phyloP scores from a whole-genome alignment of 2,797 vertebrate genomes.

The Coregonus sp. region DNA sequence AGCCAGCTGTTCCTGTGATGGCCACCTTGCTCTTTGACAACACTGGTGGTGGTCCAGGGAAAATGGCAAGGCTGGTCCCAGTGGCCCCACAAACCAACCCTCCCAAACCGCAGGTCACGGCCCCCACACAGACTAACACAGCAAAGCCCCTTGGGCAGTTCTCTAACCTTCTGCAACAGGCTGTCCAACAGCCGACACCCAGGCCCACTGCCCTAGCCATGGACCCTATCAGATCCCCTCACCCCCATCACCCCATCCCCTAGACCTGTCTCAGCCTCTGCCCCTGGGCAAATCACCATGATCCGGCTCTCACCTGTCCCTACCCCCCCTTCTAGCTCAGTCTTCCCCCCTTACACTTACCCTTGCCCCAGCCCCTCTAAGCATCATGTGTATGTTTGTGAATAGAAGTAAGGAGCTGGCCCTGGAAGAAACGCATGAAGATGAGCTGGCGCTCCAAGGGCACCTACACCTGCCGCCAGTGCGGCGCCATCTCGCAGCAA shows the following conservation, averaged over 20 bases:
- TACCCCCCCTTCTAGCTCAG: background rate
- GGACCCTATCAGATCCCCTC: background rate
- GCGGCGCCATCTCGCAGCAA: conserved; percentile 73
- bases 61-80: background rate
- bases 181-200: background rate
- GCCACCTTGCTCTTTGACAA: conserved; percentile 25
- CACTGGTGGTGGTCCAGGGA: background rate
- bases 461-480: conserved; percentile 73
- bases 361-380: conserved; percentile 10
- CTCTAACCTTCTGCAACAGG: background rate
- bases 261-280: background rate
- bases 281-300: background rate
- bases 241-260: background rate
- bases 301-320: background rate
- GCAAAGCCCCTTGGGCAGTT: background rate
- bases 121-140: background rate
- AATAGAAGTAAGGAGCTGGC: conserved; percentile 46
- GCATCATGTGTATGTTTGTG: conserved; percentile 54
- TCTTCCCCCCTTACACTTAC: conserved; percentile 14
- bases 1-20: conserved; percentile 16
- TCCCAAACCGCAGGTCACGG: background rate
- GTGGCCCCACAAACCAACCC: background rate
- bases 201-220: background rate
- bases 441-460: conserved; percentile 68
- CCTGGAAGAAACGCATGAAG: conserved; percentile 40